Evolutionary conservation across 2,888 invertebrate species (phyloP).

Genomic region (Drosophila atripex): DNA sequence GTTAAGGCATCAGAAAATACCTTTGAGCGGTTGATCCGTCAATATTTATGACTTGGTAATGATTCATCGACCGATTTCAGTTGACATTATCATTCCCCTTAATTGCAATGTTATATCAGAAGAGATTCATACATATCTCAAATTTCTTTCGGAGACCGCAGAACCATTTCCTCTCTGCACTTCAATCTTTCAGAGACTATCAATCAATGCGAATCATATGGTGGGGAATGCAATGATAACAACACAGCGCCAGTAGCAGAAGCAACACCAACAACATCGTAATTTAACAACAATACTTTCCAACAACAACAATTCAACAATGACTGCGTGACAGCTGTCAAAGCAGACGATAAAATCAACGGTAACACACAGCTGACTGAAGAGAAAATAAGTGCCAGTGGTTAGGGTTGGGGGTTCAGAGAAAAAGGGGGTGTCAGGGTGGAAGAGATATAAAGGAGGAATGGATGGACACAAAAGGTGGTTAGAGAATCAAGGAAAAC

Average conservation of each 20-base stretch:
- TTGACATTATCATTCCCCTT: background rate
- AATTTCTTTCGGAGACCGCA: conserved; percentile 6
- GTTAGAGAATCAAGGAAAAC: background rate
- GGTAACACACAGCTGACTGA: conserved; percentile 24
- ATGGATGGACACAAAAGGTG: background rate
- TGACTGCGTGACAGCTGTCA: conserved; percentile 69
- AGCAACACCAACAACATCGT: conserved; percentile 27
- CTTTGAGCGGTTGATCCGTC: background rate
- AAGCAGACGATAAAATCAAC: conserved; percentile 62
- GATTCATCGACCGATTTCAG: too few relatives aligned
- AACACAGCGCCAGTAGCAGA: conserved; percentile 28
- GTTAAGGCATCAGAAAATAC: background rate
- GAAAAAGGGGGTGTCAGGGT: conserved; percentile 10
- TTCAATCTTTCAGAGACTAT: conserved; percentile 42
- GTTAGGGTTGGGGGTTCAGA: background rate
- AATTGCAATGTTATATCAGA: background rate
- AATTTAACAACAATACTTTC: conserved; percentile 28
- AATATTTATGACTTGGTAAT: background rate
- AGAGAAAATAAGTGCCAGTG: conserved; percentile 4
- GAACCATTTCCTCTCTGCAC: conserved; percentile 9
- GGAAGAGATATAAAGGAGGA: background rate
- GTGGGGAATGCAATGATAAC: conserved; percentile 36
- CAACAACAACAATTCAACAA: conserved; percentile 36
- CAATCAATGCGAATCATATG: conserved; percentile 61
- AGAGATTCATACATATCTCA: conserved; percentile 5